Percentiles rank a stretch among this genome's conserved stretches.
Evolutionary conservation across 1,140 invertebrate genomes (phyloP).

Genomic region (Vollenhovia emeryi): DNA sequence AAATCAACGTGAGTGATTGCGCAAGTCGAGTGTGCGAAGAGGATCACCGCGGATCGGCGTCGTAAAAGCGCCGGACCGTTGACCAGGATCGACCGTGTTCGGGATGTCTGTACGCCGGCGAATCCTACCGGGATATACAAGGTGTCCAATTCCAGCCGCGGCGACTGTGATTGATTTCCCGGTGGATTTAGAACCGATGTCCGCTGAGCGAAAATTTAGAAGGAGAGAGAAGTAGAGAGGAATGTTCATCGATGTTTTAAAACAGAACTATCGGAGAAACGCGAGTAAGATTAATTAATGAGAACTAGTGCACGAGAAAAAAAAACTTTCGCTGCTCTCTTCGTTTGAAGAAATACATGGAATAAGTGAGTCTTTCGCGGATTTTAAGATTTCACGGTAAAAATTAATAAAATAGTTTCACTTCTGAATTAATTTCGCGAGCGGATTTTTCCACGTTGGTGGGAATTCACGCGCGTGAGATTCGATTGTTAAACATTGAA

Average conservation of each 20-base stretch:
- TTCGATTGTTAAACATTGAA: background rate
- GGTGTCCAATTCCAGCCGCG: constrained; percentile 44
- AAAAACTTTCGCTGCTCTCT: background rate
- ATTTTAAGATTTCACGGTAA: background rate
- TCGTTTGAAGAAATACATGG: background rate
- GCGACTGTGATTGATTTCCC: constrained; percentile 55
- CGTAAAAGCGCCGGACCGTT: constrained; percentile 43
- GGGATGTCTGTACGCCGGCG: background rate
- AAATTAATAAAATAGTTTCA: background rate
- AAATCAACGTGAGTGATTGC: constrained; percentile 55
- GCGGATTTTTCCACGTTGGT: no score
- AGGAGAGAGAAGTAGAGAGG: background rate
- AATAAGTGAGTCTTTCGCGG: background rate
- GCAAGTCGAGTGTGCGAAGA: constrained; percentile 34
- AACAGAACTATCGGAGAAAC: background rate
- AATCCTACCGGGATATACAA: constrained; percentile 50
- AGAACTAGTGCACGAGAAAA: background rate
- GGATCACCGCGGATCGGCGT: constrained; percentile 45
- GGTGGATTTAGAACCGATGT: constrained; percentile 33
- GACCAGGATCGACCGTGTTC: constrained; percentile 31
- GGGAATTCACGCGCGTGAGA: background rate
- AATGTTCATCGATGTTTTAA: constrained; percentile 3
- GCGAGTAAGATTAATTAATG: background rate
- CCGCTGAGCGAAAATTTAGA: constrained; percentile 16
- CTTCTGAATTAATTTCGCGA: background rate